Conservation (phyloP, 2,888 invertebrate genomes). For the Entomobrya multifasciata region DNA sequence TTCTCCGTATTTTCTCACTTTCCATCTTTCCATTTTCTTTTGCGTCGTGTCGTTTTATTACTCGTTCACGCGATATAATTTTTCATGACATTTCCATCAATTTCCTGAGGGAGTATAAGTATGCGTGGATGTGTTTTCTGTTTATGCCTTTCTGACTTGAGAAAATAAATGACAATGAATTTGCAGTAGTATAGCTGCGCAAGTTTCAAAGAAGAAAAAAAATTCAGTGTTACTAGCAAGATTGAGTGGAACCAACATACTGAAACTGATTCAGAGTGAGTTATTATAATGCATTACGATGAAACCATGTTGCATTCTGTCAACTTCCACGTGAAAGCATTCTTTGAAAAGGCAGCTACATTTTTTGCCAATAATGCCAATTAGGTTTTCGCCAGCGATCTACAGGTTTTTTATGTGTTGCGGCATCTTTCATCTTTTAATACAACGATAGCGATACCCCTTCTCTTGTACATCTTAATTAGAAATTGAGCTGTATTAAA, state of each 20-base stretch:
- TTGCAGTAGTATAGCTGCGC: no score
- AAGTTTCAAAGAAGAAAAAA: neutral
- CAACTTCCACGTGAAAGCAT: neutral
- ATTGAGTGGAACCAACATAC: conserved; percentile 3
- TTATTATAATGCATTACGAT: conserved; percentile 33
- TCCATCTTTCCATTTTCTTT: conserved; percentile 62
- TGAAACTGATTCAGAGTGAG: conserved; percentile 10
- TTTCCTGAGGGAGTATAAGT: conserved; percentile 78
- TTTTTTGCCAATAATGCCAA: no score
- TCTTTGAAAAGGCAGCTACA: no score
- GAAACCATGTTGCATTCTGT: conserved; percentile 5
- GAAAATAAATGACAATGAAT: conserved; percentile 45
- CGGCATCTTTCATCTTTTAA: no score
- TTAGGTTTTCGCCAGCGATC: no score
- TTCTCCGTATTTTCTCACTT: conserved; percentile 15
- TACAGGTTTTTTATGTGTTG: no score
- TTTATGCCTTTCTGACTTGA: conserved; percentile 49
- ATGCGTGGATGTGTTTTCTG: conserved; percentile 35
- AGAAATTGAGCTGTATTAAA: no score
- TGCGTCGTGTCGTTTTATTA: conserved; percentile 74
- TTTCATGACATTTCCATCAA: conserved; percentile 79
- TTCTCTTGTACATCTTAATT: no score
- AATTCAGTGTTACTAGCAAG: conserved; percentile 20
- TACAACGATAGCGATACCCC: no score
- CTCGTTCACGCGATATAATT: conserved; percentile 78